Conservation (phyloP, 2,888 invertebrate genomes). For the Megastigmus dorsalis region DNA sequence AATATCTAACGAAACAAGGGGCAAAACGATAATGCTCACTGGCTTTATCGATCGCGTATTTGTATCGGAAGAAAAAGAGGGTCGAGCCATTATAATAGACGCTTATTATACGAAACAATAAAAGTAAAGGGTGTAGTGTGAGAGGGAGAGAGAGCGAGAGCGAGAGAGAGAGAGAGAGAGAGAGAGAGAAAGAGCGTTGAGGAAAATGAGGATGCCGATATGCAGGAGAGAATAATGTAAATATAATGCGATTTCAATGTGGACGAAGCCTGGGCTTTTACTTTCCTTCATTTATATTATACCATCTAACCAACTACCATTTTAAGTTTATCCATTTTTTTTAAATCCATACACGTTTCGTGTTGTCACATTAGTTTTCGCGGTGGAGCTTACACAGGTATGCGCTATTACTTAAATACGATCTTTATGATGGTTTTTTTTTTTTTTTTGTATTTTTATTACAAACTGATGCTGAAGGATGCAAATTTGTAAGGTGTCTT, state of each 20-base stretch:
- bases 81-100: conserved; percentile 45
- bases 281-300: conserved; percentile 15
- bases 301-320: too few relatives aligned
- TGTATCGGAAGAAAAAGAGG: neutral
- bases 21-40: conserved; percentile 33
- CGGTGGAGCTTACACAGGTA: conserved; percentile 14
- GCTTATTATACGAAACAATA: too few relatives aligned
- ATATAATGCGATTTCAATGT: conserved; percentile 72
- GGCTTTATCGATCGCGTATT: conserved; percentile 40
- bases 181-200: neutral
- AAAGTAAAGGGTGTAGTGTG: too few relatives aligned
- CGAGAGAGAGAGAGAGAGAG: too few relatives aligned
- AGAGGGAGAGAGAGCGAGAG: too few relatives aligned
- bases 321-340: conserved; percentile 11
- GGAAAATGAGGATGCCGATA: conserved; percentile 1
- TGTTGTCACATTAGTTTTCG: neutral
- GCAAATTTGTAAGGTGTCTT: too few relatives aligned
- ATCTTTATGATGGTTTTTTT: neutral
- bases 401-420: conserved; percentile 16
- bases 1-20: conserved; percentile 2
- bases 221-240: conserved; percentile 66
- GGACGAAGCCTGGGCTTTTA: conserved; percentile 64
- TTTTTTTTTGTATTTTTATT: too few relatives aligned
- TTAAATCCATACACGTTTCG: neutral
- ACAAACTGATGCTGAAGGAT: too few relatives aligned